These are phyloP conservation scores for Chydorus sphaericus DNA, from an alignment of 2,888 invertebrate species.

Conservation along the genomic window DNA sequence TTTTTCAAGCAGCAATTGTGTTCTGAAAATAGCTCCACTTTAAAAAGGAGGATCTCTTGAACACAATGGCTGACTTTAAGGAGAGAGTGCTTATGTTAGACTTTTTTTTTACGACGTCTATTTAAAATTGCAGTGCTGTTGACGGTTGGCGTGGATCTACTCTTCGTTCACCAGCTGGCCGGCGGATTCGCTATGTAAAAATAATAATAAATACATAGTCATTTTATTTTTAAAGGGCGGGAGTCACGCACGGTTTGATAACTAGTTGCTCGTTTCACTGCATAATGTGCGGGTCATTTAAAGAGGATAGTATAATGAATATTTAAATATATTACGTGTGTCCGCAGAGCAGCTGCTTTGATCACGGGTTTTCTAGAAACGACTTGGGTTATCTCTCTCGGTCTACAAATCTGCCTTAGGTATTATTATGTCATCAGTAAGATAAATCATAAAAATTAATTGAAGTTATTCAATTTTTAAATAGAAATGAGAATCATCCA, in stretches of 20 bases:
- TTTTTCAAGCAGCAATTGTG: too few species aligned
- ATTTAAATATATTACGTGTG: slow-evolving; percentile 19
- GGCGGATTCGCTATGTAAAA: slow-evolving; percentile 46
- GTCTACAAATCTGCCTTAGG: slow-evolving; percentile 41
- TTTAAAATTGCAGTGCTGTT: slow-evolving; percentile 39
- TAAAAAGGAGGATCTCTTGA: too few species aligned
- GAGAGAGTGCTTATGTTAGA: not conserved
- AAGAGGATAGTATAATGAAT: not conserved
- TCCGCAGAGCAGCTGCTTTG: slow-evolving; percentile 40
- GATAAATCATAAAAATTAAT: not conserved
- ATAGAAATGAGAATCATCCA: slow-evolving; percentile 31
- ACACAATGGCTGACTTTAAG: too few species aligned
- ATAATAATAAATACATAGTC: not conserved
- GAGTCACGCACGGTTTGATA: too few species aligned
- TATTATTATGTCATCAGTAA: too few species aligned
- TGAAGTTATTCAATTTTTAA: not conserved
- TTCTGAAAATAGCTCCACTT: too few species aligned
- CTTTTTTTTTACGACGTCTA: slow-evolving; percentile 6
- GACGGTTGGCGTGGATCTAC: slow-evolving; percentile 47
- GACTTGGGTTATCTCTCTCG: slow-evolving; percentile 47
- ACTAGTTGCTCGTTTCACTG: too few species aligned
- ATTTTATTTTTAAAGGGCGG: not conserved
- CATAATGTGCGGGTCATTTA: not conserved
- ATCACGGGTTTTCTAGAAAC: slow-evolving; percentile 44
- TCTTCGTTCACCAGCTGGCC: slow-evolving; percentile 41